These are phyloP conservation scores for Nicator chloris DNA, from an alignment of 2,113 vertebrate genomes.

Conservation along the genomic window DNA sequence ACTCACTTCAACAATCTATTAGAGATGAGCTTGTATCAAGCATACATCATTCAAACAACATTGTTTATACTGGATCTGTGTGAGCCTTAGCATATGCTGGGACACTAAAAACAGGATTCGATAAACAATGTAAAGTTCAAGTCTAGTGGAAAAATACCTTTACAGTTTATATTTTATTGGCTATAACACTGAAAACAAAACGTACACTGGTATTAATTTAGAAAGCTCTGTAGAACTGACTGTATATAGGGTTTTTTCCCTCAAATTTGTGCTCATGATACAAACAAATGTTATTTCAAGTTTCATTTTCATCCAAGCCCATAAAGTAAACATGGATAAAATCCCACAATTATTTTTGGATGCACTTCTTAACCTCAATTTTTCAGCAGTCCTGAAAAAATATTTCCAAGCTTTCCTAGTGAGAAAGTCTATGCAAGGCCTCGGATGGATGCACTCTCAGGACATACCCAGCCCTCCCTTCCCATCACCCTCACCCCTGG, in stretches of 20 bases:
- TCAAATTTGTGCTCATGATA: slow-evolving; percentile 58
- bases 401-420: not conserved
- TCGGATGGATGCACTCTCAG: not conserved
- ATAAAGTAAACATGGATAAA: slow-evolving; percentile 37
- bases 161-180: slow-evolving; percentile 37
- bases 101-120: slow-evolving; percentile 40
- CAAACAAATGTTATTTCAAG: slow-evolving; percentile 44
- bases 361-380: slow-evolving; percentile 3
- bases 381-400: slow-evolving; percentile 24
- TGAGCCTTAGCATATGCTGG: slow-evolving; percentile 47
- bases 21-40: slow-evolving; percentile 37
- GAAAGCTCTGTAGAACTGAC: slow-evolving; percentile 38
- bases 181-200: slow-evolving; percentile 52
- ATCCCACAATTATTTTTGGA: slow-evolving; percentile 14
- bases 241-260: not conserved
- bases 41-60: slow-evolving; percentile 37
- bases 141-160: slow-evolving; percentile 46
- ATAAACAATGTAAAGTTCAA: slow-evolving; percentile 58
- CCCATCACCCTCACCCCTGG: too few relatives aligned
- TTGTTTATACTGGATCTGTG: slow-evolving; percentile 20
- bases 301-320: not conserved
- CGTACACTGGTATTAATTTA: slow-evolving; percentile 29
- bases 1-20: slow-evolving; percentile 58
- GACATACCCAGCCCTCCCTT: not conserved
- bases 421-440: not conserved